phyloP scores from a whole-genome alignment of 2,888 invertebrate genomes.

The Cheilosia soror region DNA sequence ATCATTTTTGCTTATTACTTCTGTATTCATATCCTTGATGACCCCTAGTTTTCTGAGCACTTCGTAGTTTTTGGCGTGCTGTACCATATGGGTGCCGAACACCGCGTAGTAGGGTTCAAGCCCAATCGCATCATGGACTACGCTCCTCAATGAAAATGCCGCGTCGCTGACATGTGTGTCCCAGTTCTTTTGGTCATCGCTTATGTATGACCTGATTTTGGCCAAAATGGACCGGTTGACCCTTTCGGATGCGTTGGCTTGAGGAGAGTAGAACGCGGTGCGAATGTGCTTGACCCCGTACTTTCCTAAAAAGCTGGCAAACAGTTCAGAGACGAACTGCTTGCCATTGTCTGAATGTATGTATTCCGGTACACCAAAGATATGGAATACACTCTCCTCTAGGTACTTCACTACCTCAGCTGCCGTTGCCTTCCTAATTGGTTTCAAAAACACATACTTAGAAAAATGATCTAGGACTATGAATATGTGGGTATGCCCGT shows the following conservation, averaged over 20 bases:
- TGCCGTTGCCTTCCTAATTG: not conserved
- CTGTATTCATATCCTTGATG: not conserved
- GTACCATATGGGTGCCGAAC: not conserved
- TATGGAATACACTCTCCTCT: not conserved
- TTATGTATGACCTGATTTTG: not conserved
- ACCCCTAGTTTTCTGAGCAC: not conserved
- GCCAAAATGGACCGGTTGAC: not conserved
- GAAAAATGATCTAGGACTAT: conserved; percentile 44
- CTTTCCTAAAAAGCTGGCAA: conserved; percentile 24
- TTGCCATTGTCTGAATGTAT: not conserved
- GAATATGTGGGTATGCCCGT: conserved; percentile 33
- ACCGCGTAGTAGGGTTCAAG: not conserved
- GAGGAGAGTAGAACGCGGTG: conserved; percentile 53
- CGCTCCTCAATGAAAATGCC: not conserved
- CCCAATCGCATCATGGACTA: not conserved
- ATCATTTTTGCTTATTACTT: not conserved
- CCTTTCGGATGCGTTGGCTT: conserved; percentile 51
- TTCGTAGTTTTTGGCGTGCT: not conserved
- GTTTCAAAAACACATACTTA: not conserved
- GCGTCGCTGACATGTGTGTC: not conserved
- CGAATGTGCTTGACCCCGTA: conserved; percentile 53
- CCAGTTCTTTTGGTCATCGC: too few relatives aligned
- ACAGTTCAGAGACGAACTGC: conserved; percentile 17
- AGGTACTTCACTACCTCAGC: too few relatives aligned
- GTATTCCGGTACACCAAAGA: not conserved